Conservation (phyloP, 2,797 vertebrate species). For the Lates japonicus region DNA sequence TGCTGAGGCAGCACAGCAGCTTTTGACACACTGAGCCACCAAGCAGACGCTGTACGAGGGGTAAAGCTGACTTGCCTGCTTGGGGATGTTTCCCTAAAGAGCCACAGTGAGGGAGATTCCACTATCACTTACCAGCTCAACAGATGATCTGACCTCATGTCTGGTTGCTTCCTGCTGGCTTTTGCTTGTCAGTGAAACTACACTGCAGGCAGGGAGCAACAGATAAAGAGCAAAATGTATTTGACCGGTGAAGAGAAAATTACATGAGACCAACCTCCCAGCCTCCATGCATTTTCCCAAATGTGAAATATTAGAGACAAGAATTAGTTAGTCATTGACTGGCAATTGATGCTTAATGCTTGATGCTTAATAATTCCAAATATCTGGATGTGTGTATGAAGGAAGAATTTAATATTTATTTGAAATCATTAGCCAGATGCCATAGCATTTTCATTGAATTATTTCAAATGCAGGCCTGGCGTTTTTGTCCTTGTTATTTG, state of each 20-base stretch:
- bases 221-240: slow-evolving; percentile 33
- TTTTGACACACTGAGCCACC: background rate
- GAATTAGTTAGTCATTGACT: background rate
- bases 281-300: background rate
- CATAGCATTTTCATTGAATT: slow-evolving; percentile 1
- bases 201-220: slow-evolving; percentile 27
- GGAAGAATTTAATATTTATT: background rate
- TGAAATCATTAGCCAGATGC: background rate
- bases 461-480: background rate
- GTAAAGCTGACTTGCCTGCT: slow-evolving; percentile 44
- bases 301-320: background rate
- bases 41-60: slow-evolving; percentile 11
- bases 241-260: slow-evolving; percentile 49
- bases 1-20: slow-evolving; percentile 41
- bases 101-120: slow-evolving; percentile 5
- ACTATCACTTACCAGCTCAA: too few species aligned
- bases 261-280: slow-evolving; percentile 9
- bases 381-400: background rate
- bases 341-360: background rate
- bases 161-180: too few species aligned
- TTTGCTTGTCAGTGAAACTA: too few species aligned
- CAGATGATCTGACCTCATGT: too few species aligned
- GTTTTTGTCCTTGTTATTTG: background rate
- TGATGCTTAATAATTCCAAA: background rate
- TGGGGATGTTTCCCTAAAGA: slow-evolving; percentile 28